phyloP scores from a whole-genome alignment of 1,140 invertebrate species.

The Stratiolaelaps scimitus region DNA sequence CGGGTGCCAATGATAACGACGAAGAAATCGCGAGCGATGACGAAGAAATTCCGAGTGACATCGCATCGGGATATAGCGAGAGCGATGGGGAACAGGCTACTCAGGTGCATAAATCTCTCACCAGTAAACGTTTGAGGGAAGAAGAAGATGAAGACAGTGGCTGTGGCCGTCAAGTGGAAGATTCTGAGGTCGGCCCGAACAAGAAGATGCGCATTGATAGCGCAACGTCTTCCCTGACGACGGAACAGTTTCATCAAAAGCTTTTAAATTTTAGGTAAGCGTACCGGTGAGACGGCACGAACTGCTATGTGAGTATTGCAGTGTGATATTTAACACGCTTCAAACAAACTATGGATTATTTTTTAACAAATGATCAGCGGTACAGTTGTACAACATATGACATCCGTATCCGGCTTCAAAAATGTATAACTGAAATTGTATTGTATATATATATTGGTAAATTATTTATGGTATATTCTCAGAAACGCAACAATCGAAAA shows the following conservation, averaged over 20 bases:
- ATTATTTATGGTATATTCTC: not conserved
- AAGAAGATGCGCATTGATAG: not conserved
- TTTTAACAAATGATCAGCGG: no score
- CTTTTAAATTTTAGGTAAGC: conserved; percentile 15
- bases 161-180: not conserved
- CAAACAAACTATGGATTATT: no score
- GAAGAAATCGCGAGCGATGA: conserved; percentile 11
- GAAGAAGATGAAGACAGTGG: not conserved
- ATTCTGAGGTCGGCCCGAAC: not conserved
- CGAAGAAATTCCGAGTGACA: conserved; percentile 10
- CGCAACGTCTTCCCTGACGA: no score
- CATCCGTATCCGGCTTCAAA: no score
- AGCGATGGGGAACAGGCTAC: not conserved
- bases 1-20: not conserved
- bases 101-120: no score
- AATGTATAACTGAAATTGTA: no score
- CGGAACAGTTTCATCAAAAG: conserved; percentile 6
- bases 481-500: conserved; percentile 53
- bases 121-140: no score
- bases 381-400: no score
- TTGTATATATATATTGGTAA: no score
- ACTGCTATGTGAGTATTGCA: no score
- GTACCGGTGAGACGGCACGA: no score
- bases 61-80: conserved; percentile 14
- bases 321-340: no score